Base-by-base conservation (phyloP, 1,140 invertebrate species). In the Helicoverpa zea region DNA sequence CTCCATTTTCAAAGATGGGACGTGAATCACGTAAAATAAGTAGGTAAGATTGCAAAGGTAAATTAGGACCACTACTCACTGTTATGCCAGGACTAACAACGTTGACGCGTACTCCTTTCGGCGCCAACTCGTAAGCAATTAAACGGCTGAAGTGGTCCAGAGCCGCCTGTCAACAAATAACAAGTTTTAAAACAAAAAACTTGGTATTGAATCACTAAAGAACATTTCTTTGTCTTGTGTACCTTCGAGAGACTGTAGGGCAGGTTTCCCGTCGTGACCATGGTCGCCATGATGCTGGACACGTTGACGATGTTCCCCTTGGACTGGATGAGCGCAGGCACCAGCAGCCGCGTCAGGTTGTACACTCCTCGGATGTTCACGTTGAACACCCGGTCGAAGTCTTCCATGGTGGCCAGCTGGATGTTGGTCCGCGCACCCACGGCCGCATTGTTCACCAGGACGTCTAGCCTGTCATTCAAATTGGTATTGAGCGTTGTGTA, bases 91-190 rank as follows among this genome's bases (percentile, higher is more conserved):
- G 97, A 90, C 97, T 97, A 0, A 97, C 97, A 66, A 96, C 94
- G 91, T 98, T 98, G 0, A 98, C 97, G 77, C 97, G 92, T 5
- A 98, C 95, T 82, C 96, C 94, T 90, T 97, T 96, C 0, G 95
- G 80, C 16, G 96, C 97, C 54, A 97, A 89, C 90, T 97, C 97
- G 82, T 97, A 95, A 13, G 96, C 96, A 18, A 94, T 84, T 73
- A 96, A 97, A 79, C 96, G 91, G 1, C 97, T 98, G 59, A 98
- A 95, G 87, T 98, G 97, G 92, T 98, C 97, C 11, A 98, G 78
- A n/a, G 97, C 97, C 66, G 97, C 92, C 95, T 98, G 98, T 2
- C 68, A 81, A 59, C 29, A 51, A 47, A 56, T 35, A 63, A 14
- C 14, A 29, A 3, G 30, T 35, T 1, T 43, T 9, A 9, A 16